Evolutionary conservation across 2,113 vertebrate genomes (phyloP).

Genomic region (Bungarus multicinctus): DNA sequence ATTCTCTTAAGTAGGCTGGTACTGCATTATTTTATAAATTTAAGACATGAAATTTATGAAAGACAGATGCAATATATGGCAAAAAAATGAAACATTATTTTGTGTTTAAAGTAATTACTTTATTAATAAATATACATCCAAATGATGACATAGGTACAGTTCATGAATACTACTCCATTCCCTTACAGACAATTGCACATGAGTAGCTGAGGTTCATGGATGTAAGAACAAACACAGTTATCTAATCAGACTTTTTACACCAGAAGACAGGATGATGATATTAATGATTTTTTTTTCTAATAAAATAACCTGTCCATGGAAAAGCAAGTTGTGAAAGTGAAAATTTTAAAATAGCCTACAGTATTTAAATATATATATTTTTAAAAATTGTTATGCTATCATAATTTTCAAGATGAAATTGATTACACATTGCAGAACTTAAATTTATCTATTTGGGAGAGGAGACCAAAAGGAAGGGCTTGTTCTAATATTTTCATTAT

Average conservation of each 20-base stretch:
- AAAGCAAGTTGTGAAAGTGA: conserved; percentile 65
- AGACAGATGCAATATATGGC: neutral
- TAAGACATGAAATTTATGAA: neutral
- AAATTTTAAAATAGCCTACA: conserved; percentile 64
- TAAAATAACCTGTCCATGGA: conserved; percentile 66
- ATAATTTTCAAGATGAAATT: conserved; percentile 59
- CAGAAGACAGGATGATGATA: conserved; percentile 73
- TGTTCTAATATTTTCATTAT: conserved; percentile 65
- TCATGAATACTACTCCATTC: conserved; percentile 84
- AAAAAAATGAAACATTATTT: conserved; percentile 32
- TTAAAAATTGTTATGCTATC: conserved; percentile 34
- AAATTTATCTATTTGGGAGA: conserved; percentile 48
- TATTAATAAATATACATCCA: conserved; percentile 86
- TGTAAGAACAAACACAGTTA: conserved; percentile 80
- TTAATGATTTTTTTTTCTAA: conserved; percentile 62
- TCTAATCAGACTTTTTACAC: conserved; percentile 81
- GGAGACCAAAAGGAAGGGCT: conserved; percentile 53
- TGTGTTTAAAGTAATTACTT: conserved; percentile 75
- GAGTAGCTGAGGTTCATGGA: conserved; percentile 82
- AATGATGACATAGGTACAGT: conserved; percentile 81
- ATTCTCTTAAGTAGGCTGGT: neutral
- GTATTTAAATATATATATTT: conserved; percentile 42
- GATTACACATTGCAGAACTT: conserved; percentile 46
- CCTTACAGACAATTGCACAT: conserved; percentile 82
- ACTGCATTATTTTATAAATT: neutral